phyloP scores from a whole-genome alignment of 2,797 vertebrate species.

The Morus bassanus region DNA sequence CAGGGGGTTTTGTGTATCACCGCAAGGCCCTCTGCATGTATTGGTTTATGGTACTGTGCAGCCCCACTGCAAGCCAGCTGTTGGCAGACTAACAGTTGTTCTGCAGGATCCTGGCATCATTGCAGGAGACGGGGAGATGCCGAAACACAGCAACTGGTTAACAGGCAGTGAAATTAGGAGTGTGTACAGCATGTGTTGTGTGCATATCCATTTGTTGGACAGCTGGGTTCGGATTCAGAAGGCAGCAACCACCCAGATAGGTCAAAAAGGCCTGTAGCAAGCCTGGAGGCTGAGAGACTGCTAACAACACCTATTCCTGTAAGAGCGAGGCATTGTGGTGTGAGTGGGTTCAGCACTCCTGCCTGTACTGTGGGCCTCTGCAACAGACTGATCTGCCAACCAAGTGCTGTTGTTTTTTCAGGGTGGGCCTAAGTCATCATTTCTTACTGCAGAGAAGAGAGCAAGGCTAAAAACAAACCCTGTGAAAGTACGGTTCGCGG shows the following conservation, averaged over 20 bases:
- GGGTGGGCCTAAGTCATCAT: constrained; percentile 92
- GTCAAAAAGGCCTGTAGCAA: not conserved
- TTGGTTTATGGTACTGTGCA: not conserved
- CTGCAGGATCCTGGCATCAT: not conserved
- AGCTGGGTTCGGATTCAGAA: not conserved
- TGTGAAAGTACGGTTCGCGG: constrained; percentile 93
- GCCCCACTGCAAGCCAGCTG: not conserved
- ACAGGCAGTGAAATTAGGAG: not conserved
- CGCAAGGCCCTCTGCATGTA: not conserved
- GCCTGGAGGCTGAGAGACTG: not conserved
- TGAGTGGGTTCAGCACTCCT: not conserved
- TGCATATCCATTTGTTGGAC: accelerated
- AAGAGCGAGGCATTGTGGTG: accelerated
- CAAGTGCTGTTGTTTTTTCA: constrained; percentile 49
- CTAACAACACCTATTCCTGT: accelerated
- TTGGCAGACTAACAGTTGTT: not conserved
- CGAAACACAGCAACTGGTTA: not conserved
- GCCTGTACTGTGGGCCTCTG: not conserved
- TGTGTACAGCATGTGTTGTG: not conserved
- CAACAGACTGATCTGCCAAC: not conserved
- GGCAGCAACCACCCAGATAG: not conserved
- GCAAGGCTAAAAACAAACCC: constrained; percentile 93
- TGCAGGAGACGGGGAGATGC: too few species aligned
- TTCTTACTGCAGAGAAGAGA: constrained; percentile 95
- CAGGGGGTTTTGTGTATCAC: not conserved